Evolutionary conservation across 1,140 invertebrate genomes (phyloP).

Genomic region (Wasmannia auropunctata): DNA sequence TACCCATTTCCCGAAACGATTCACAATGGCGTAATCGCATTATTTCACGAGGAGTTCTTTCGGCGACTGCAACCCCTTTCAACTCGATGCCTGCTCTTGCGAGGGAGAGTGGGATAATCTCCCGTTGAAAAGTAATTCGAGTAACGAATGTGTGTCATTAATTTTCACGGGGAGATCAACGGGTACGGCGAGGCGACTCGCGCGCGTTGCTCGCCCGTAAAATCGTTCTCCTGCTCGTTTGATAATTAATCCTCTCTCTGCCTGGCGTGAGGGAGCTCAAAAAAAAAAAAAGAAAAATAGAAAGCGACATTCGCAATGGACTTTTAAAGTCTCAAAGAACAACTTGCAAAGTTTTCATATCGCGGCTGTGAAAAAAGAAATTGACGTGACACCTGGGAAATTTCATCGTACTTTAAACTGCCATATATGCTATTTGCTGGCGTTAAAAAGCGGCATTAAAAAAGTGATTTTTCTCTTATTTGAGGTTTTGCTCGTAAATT

Average conservation of each 20-base stretch:
- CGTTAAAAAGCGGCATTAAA: background rate
- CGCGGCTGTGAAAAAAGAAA: background rate
- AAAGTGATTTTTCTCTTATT: background rate
- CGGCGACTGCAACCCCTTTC: constrained; percentile 27
- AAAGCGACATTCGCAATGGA: constrained; percentile 4
- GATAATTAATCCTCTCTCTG: constrained; percentile 20
- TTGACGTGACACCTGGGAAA: background rate
- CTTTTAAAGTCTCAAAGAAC: background rate
- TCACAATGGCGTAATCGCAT: constrained; percentile 42
- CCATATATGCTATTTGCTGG: background rate
- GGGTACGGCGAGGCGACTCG: background rate
- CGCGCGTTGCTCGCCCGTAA: constrained; percentile 2
- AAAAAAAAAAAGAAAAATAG: background rate
- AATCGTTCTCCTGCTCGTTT: constrained; percentile 17
- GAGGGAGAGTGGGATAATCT: constrained; percentile 5
- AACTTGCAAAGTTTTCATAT: background rate
- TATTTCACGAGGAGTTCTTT: constrained; percentile 39
- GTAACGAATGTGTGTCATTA: constrained; percentile 35
- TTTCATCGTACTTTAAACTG: background rate
- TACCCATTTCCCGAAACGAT: constrained; percentile 37
- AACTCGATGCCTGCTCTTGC: background rate
- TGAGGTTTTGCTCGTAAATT: background rate
- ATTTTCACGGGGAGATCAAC: constrained; percentile 27
- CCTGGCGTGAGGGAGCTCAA: background rate
- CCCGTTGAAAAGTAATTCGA: constrained; percentile 23